Evolutionary conservation across 2,888 invertebrate species (phyloP).

Genomic region (Gymnocheta viridis): DNA sequence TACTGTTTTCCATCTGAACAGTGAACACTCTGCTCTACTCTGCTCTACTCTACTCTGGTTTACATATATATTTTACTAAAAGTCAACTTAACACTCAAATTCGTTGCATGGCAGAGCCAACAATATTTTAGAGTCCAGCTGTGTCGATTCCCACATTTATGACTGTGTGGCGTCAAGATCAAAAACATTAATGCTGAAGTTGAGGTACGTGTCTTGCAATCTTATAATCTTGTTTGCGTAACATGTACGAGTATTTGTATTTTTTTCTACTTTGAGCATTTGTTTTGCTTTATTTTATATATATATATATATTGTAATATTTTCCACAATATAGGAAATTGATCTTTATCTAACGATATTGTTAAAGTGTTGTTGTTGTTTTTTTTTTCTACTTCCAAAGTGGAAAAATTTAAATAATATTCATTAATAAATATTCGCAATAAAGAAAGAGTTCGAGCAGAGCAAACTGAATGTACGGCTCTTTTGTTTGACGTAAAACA

Average conservation of each 20-base stretch:
- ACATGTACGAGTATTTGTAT: conserved; percentile 40
- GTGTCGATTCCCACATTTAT: conserved; percentile 68
- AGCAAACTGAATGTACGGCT: background rate
- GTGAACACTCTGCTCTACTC: background rate
- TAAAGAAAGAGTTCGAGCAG: background rate
- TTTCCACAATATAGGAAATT: conserved; percentile 38
- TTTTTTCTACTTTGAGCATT: conserved; percentile 52
- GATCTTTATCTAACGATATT: conserved; percentile 38
- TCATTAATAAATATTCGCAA: background rate
- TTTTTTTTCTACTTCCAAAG: background rate
- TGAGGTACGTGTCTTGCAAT: conserved; percentile 67
- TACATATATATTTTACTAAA: conserved; percentile 7
- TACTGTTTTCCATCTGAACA: conserved; percentile 5
- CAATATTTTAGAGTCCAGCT: conserved; percentile 55
- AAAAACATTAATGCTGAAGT: conserved; percentile 65
- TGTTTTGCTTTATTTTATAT: conserved; percentile 46
- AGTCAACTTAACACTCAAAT: conserved; percentile 25
- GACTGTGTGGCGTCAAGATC: conserved; percentile 67
- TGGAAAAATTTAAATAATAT: background rate
- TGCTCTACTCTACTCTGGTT: conserved; percentile 3
- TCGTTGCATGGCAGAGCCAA: background rate
- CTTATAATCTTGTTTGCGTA: conserved; percentile 67
- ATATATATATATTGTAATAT: background rate
- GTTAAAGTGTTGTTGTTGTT: conserved; percentile 4
- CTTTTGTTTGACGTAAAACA: too few relatives aligned